Conservation (phyloP, 2,797 vertebrate genomes). For the Neoniphon sammara region DNA sequence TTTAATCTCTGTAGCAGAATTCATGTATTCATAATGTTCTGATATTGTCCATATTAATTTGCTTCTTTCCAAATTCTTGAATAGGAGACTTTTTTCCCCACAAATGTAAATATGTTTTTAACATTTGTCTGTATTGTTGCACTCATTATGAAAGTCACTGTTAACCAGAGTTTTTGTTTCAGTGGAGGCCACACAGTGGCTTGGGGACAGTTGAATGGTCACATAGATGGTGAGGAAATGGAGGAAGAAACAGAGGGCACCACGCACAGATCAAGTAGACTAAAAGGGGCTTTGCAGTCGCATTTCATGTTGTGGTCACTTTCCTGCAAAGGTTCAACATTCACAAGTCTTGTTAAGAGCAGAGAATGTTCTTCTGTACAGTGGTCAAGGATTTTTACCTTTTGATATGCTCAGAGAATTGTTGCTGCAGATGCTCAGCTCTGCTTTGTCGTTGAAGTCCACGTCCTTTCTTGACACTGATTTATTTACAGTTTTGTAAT, state of each 20-base stretch:
- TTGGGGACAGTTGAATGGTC: not conserved
- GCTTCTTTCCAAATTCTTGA: conserved; percentile 27
- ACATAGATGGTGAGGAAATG: not conserved
- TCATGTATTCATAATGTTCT: conserved; percentile 48
- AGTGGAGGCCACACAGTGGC: not conserved
- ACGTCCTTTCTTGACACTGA: not conserved
- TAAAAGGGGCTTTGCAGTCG: not conserved
- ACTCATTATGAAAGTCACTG: conserved; percentile 30
- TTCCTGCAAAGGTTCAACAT: no score
- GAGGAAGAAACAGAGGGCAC: not conserved
- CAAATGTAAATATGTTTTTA: conserved; percentile 40
- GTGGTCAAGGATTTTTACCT: no score
- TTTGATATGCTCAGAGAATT: no score
- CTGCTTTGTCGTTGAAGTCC: not conserved
- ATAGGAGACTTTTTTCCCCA: conserved; percentile 11
- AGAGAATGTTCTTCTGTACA: no score
- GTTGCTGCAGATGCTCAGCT: not conserved
- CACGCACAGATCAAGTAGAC: not conserved
- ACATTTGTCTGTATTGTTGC: conserved; percentile 49
- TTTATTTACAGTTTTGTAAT: not conserved
- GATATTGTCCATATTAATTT: conserved; percentile 43
- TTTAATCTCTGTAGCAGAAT: conserved; percentile 62
- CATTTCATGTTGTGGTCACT: no score
- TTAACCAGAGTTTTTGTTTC: conserved; percentile 12
- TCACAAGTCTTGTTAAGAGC: no score